Percentiles rank a stretch among this genome's conserved stretches.
phyloP scores from a whole-genome alignment of 1,140 invertebrate species.

The Calycopis cecrops region DNA sequence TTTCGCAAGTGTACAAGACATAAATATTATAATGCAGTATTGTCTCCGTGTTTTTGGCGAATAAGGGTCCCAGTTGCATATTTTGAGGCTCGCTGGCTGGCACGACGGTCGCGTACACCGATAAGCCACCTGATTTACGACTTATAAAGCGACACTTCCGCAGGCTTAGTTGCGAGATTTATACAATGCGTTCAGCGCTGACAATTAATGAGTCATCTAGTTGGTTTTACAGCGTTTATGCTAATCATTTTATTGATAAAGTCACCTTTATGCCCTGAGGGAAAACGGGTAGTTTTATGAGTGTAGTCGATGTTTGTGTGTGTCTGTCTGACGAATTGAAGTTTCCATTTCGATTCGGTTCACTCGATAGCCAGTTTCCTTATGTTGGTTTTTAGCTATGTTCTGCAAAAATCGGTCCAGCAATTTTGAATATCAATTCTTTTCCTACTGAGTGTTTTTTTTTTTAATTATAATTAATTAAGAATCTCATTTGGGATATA shows the following conservation, averaged over 20 bases:
- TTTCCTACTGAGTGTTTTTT: too few species aligned
- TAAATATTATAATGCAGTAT: constrained; percentile 26
- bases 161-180: constrained; percentile 47
- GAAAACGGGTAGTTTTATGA: too few species aligned
- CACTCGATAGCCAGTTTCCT: too few species aligned
- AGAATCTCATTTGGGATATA: too few species aligned
- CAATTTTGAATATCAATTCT: too few species aligned
- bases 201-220: constrained; percentile 10
- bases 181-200: constrained; percentile 27
- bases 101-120: constrained; percentile 39
- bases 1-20: constrained; percentile 31
- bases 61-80: constrained; percentile 37
- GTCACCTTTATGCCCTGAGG: too few species aligned
- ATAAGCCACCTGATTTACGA: constrained; percentile 59
- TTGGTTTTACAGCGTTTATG: not conserved
- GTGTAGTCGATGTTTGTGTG: too few species aligned
- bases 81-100: constrained; percentile 33
- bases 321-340: too few species aligned
- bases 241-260: not conserved
- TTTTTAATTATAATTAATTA: too few species aligned
- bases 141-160: constrained; percentile 57
- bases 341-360: too few species aligned
- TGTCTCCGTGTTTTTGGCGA: constrained; percentile 26
- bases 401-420: too few species aligned
- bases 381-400: too few species aligned